Evolutionary conservation across 2,797 vertebrate genomes (phyloP).

Genomic region (Etheostoma perlongum): DNA sequence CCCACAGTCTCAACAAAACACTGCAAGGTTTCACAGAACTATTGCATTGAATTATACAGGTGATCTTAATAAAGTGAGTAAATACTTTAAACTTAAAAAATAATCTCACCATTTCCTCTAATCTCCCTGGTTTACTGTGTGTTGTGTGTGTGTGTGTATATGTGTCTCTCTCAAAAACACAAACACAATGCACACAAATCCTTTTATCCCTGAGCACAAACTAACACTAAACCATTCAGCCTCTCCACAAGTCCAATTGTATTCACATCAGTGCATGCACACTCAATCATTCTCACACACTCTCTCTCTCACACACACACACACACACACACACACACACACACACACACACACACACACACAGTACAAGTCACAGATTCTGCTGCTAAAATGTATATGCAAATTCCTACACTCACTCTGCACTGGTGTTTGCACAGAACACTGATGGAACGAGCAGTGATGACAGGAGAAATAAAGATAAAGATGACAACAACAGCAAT

Average conservation of each 20-base stretch:
- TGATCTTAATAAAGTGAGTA: background rate
- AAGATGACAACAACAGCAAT: background rate
- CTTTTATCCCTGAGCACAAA: slow-evolving; percentile 50
- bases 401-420: background rate
- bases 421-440: background rate
- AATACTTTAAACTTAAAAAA: slow-evolving; percentile 2
- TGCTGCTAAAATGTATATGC: slow-evolving; percentile 23
- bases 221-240: slow-evolving; percentile 49
- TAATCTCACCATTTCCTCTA: background rate
- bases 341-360: background rate
- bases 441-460: background rate
- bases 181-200: slow-evolving; percentile 38
- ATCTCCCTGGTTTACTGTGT: slow-evolving; percentile 27
- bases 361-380: slow-evolving; percentile 26
- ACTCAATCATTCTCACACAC: background rate
- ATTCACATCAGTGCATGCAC: slow-evolving; percentile 44
- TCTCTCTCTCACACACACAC: slow-evolving; percentile 10
- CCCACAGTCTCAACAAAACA: background rate
- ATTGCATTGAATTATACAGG: background rate
- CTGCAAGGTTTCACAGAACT: background rate
- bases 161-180: slow-evolving; percentile 12
- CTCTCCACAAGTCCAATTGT: slow-evolving; percentile 48
- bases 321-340: slow-evolving; percentile 6
- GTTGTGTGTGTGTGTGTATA: background rate
- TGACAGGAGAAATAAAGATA: background rate